Evolutionary conservation across 2,113 vertebrate species (phyloP), one percentile per base, ranked within the genome.

Genomic region (Columbina picui): DNA sequence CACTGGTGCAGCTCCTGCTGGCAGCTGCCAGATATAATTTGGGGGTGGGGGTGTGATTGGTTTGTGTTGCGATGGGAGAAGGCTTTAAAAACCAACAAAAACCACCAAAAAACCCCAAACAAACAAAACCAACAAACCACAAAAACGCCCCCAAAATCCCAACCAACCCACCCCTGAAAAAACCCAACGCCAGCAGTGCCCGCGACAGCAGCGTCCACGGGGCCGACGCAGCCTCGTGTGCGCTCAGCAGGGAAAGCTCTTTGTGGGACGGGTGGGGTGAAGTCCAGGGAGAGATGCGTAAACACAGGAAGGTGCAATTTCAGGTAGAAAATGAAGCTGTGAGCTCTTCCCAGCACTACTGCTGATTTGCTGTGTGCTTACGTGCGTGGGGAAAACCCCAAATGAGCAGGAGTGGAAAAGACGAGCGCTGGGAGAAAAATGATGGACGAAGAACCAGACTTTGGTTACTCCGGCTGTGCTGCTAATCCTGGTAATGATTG

Each of bases 1-100:
- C 60, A 43, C 13, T 65, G 53, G 69, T 88, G 76, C 69, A 69
- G 21, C 86, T 87, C 89, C 76, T 39, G 69, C 79, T 34, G 70
- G 84, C 78, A 93, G 79, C 90, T 89, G 65, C 78, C 84, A 47
- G 94, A 87, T 6, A 68, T 55, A 68, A 61, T 60, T 91, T 59
- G 26, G 59, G 90, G 73, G 67, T 56, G 21, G 7, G 43, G 6
- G 9, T 20, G 5, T 7, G 17, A 18, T 5, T 57, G 47, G 47
- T 89, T 95, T 86, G 78, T 93, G 53, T 34, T 88, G 87, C 82
- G 79, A 53, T 29, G 56, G 69, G 63, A 71, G 82, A 93, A 64
- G 29, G 56, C 47, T 95, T 94, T 52, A 32, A 88, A 87, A 84
- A 84, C 10, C 43, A 78, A 63, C 38, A 39, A 39, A 39, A 39